A percentile compares a stretch with the other conserved stretches of the same genome.
These are phyloP conservation scores for Stramonita haemastoma DNA, from an alignment of 2,888 invertebrate species.

Conservation along the genomic window DNA sequence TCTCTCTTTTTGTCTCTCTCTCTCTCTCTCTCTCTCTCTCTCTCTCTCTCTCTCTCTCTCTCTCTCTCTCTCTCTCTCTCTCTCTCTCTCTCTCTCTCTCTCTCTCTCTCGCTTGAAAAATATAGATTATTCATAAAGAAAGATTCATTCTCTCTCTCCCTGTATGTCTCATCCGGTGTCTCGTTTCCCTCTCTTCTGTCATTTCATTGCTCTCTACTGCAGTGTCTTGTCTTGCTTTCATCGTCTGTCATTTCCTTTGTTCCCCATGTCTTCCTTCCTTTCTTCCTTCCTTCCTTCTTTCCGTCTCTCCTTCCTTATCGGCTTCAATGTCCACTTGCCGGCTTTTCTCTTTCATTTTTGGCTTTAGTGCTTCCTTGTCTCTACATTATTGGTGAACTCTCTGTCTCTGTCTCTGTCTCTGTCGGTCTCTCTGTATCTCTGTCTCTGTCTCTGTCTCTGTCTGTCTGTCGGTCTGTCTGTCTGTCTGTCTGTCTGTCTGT, in stretches of 20 bases:
- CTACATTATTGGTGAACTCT: neutral
- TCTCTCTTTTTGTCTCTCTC: slow-evolving; percentile 12
- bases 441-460: no score
- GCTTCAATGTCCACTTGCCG: neutral
- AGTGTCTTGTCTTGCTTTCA: neutral
- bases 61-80: slow-evolving; percentile 44
- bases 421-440: no score
- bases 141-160: neutral
- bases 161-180: neutral
- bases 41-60: slow-evolving; percentile 19
- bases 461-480: no score
- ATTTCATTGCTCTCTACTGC: neutral
- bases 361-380: neutral
- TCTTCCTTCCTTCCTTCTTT: neutral
- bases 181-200: neutral
- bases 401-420: neutral
- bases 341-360: neutral
- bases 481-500: no score
- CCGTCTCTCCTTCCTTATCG: neutral
- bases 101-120: slow-evolving; percentile 23
- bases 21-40: slow-evolving; percentile 12
- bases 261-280: neutral
- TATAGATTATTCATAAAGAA: neutral
- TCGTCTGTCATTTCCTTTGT: neutral
- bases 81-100: slow-evolving; percentile 45